Percentiles rank a stretch among this genome's conserved stretches.
Evolutionary conservation across 35 echinoderm and acorn worm genomes (phyloP).

Genomic region (Ophiothrix spiculata): DNA sequence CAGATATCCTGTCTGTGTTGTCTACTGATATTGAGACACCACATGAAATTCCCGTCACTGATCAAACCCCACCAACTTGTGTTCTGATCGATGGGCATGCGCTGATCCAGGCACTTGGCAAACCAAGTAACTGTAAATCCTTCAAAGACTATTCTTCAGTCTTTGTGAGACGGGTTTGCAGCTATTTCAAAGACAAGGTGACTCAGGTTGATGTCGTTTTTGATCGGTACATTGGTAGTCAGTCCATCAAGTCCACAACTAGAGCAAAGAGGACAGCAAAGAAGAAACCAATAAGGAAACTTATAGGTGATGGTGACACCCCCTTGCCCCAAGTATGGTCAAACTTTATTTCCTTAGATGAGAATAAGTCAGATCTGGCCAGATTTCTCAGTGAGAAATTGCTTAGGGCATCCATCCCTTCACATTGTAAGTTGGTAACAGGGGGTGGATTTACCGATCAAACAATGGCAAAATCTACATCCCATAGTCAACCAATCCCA

Average conservation of each 20-base stretch:
- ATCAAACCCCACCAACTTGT: neutral
- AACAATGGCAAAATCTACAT: neutral
- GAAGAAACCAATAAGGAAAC: slow-evolving; percentile 3
- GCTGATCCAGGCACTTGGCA: slow-evolving; percentile 8
- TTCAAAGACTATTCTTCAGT: neutral
- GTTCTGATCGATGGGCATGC: slow-evolving; percentile 28
- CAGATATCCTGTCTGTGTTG: neutral
- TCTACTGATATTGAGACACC: neutral
- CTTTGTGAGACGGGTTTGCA: neutral
- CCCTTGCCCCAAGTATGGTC: slow-evolving; percentile 5
- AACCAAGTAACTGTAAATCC: slow-evolving; percentile 2
- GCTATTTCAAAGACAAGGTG: neutral
- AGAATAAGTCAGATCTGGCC: slow-evolving; percentile 15
- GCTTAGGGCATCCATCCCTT: neutral
- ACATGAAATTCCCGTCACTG: neutral
- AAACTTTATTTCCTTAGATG: neutral
- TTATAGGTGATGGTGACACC: neutral
- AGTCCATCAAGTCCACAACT: neutral
- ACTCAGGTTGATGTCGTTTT: slow-evolving; percentile 15
- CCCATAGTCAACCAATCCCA: neutral
- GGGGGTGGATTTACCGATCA: slow-evolving; percentile 23
- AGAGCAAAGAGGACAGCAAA: slow-evolving; percentile 12
- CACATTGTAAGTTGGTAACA: slow-evolving; percentile 17
- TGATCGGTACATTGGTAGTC: neutral
- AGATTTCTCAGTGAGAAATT: neutral